These are phyloP conservation scores for Lordiphosa fenestrarum DNA, from an alignment of 2,888 invertebrate genomes.

Conservation along the genomic window DNA sequence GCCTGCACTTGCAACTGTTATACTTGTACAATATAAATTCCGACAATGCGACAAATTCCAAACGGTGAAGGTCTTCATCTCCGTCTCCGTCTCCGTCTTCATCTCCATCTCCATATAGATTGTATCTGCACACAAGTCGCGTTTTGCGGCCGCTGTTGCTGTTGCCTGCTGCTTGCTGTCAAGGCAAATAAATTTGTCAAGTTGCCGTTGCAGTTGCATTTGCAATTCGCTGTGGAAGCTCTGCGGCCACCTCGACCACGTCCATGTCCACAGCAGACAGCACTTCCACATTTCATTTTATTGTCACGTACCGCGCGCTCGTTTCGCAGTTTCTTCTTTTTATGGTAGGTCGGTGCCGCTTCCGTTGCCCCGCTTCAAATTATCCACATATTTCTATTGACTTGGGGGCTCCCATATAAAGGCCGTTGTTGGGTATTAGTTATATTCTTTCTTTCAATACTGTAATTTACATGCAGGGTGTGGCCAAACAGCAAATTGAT, in stretches of 20 bases:
- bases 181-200: constrained; percentile 75
- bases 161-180: constrained; percentile 31
- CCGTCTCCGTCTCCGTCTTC: constrained; percentile 3
- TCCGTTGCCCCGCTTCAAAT: constrained; percentile 16
- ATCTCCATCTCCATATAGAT: constrained; percentile 11
- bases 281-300: constrained; percentile 73
- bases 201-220: constrained; percentile 59
- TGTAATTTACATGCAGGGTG: constrained; percentile 6
- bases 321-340: constrained; percentile 57
- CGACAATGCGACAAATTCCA: constrained; percentile 34
- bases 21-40: constrained; percentile 11
- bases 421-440: constrained; percentile 22
- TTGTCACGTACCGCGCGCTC: constrained; percentile 69
- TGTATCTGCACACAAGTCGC: constrained; percentile 58
- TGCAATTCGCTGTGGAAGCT: constrained; percentile 32
- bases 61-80: constrained; percentile 9
- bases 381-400: constrained; percentile 44
- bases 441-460: background rate
- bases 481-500: constrained; percentile 5
- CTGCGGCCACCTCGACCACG: constrained; percentile 1
- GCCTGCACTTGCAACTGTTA: background rate
- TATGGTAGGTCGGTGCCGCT: constrained; percentile 53
- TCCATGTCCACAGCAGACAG: constrained; percentile 6
- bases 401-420: constrained; percentile 40
- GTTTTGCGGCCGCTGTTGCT: constrained; percentile 20